Evolutionary conservation across 2,888 invertebrate genomes (phyloP).

Genomic region (Gari tellinella): DNA sequence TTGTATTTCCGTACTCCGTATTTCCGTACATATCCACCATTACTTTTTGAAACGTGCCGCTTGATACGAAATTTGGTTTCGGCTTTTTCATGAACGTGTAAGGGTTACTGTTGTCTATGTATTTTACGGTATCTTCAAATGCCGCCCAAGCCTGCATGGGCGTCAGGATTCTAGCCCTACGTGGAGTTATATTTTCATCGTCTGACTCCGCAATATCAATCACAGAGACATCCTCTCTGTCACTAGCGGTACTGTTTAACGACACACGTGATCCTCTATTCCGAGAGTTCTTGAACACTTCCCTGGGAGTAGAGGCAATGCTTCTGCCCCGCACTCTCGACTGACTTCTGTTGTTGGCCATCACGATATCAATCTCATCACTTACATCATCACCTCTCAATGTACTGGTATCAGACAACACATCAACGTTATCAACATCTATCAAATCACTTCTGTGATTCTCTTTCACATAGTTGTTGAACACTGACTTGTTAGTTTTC

Average conservation of each 20-base stretch:
- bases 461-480: neutral
- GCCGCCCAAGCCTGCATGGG: slow-evolving; percentile 59
- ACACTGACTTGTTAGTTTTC: no score
- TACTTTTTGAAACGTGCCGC: slow-evolving; percentile 71
- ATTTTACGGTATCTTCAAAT: slow-evolving; percentile 69
- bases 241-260: slow-evolving; percentile 35
- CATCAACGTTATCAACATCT: neutral
- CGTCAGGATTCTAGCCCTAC: slow-evolving; percentile 3
- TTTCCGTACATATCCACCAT: slow-evolving; percentile 74
- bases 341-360: slow-evolving; percentile 27
- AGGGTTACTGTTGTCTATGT: slow-evolving; percentile 61
- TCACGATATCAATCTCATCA: slow-evolving; percentile 45
- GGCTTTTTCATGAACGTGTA: slow-evolving; percentile 60
- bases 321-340: slow-evolving; percentile 1
- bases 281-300: slow-evolving; percentile 7
- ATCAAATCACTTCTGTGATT: neutral
- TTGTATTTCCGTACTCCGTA: slow-evolving; percentile 67
- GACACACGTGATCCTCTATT: slow-evolving; percentile 38
- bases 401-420: slow-evolving; percentile 15
- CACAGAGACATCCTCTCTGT: slow-evolving; percentile 37
- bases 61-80: slow-evolving; percentile 68
- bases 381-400: slow-evolving; percentile 7
- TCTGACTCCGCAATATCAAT: slow-evolving; percentile 36
- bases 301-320: slow-evolving; percentile 24
- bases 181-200: slow-evolving; percentile 29